Base-by-base conservation (phyloP, 2,797 vertebrate species). In the Myotis vivesi region DNA sequence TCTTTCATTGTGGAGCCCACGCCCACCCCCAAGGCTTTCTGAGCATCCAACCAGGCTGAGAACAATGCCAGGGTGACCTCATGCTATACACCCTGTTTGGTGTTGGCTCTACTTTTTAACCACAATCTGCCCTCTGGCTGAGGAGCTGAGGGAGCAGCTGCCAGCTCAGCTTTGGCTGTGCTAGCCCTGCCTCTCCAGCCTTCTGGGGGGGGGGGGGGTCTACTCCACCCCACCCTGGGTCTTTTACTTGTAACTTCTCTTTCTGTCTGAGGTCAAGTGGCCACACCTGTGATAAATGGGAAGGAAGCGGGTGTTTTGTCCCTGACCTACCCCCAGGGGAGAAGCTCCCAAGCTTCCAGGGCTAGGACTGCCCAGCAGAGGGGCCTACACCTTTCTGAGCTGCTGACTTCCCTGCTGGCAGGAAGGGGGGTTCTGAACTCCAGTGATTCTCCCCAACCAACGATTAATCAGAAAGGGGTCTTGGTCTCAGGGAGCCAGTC, bases 1-100 rank as follows among this genome's bases (percentile, higher is more conserved):
- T 81, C 71, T 80, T 85, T 93, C 72, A 79, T 10, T 41, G 20
- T 28, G 62, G 81, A 88, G 53, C 49, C 53, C 46, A 86, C 8
- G 0, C 85, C 77, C 51, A 76, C 19, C 46, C 73, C 64, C 44
- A 23, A 83, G 83, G 91, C 95, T 80, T 82, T 92, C 51, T 49
- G 64, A 94, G 71, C 71, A 87, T 53, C 66, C 44, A 94, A 17
- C n/a, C 90, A 38, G 44, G 62, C 69, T n/a, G 41, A 94, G 23
- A 79, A 83, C 90, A 96, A 91, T 71, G 73, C 53, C 33, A 51
- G 87, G 79, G 12, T 95, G 96, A 97, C 23, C 13, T 95, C 96
- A 94, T 57, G 89, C 87, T 88, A 88, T 75, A 64, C 8, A 71
- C 71, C 38, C 46, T 12, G 44, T 51, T 87, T 89, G 71, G 66